Evolutionary conservation across 1,140 invertebrate species (phyloP).

Genomic region (Rhyacophila brunnea): DNA sequence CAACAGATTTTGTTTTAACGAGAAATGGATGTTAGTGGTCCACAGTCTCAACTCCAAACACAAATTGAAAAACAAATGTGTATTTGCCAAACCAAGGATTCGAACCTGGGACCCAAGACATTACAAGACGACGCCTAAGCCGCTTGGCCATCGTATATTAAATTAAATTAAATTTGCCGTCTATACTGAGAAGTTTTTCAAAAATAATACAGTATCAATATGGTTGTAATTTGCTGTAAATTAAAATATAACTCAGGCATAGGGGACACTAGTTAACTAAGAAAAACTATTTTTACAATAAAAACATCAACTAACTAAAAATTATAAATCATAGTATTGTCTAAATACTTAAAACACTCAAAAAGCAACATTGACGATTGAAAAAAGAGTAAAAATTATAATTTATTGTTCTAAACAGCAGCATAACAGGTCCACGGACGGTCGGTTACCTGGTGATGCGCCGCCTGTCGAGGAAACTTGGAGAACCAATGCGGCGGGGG

Average conservation of each 20-base stretch:
- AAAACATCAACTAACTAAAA: slow-evolving; percentile 4
- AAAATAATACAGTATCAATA: too few relatives aligned
- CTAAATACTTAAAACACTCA: slow-evolving; percentile 2
- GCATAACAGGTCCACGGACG: not conserved
- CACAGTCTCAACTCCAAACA: too few relatives aligned
- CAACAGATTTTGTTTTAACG: too few relatives aligned
- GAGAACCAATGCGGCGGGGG: slow-evolving; percentile 82
- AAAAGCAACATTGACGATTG: not conserved
- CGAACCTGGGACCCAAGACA: too few relatives aligned
- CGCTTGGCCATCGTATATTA: too few relatives aligned
- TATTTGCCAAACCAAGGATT: too few relatives aligned
- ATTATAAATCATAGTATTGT: not conserved
- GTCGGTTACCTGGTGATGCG: slow-evolving; percentile 82
- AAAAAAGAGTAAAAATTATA: not conserved
- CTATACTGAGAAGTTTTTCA: too few relatives aligned
- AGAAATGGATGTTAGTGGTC: too few relatives aligned
- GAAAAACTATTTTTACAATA: slow-evolving; percentile 11
- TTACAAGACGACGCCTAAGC: too few relatives aligned
- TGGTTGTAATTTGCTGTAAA: not conserved
- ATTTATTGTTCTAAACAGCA: not conserved
- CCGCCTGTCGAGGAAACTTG: slow-evolving; percentile 84
- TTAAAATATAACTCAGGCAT: not conserved
- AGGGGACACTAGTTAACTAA: not conserved
- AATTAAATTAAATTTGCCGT: too few relatives aligned
- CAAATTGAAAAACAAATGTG: too few relatives aligned